Base-by-base conservation (phyloP, 2,797 vertebrate genomes). In the Hemibagrus guttatus region DNA sequence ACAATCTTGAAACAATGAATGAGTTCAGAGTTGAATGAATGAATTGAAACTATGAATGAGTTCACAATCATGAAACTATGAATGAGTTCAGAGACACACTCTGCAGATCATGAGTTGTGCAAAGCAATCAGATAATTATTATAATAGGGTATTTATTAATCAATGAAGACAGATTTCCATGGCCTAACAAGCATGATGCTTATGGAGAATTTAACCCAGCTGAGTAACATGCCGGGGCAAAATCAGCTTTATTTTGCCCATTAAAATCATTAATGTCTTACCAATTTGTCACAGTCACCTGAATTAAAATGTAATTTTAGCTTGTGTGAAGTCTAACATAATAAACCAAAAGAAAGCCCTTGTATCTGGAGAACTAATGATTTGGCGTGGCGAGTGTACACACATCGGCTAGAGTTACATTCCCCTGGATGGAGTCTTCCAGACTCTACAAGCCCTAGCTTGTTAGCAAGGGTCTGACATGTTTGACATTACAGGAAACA, bases 401-500 rank as follows among this genome's bases (percentile, higher is more conserved):
- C 76, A 89, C 87, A 75, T 58, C 68, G 35, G 83, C 87, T 90
- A 88, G 59, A 84, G 86, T 91, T 90, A 89, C 87, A 81, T 76
- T 58, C 84, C 61, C 80, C 85, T 84, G 81, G 86, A 90, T 89
- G 88, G 69, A 91, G 91, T 87, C 56, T 85, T 92, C 85, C 83
- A 89, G 83, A 91, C 88, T 81, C 69, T 89, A 91, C 93, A 91
- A 92, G 94, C 90, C 87, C 63, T 26, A 83, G 93, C 93, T 93
- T 93, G 93, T 92, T 83, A 66, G 86, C 85, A 84, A 63, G 86
- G 85, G 85, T 63, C 78, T 84, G 84, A 87, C 87, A 85, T 86
- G 90, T 90, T 88, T 91, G 87, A 82, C 91, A 86, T 89, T 90
- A 88, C 91, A 93, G 93, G 92, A 92, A 94, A 92, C 89, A 90